A percentile compares a stretch with the other conserved stretches of the same genome.
phyloP scores from a whole-genome alignment of 2,113 vertebrate species.

The Bucco capensis region DNA sequence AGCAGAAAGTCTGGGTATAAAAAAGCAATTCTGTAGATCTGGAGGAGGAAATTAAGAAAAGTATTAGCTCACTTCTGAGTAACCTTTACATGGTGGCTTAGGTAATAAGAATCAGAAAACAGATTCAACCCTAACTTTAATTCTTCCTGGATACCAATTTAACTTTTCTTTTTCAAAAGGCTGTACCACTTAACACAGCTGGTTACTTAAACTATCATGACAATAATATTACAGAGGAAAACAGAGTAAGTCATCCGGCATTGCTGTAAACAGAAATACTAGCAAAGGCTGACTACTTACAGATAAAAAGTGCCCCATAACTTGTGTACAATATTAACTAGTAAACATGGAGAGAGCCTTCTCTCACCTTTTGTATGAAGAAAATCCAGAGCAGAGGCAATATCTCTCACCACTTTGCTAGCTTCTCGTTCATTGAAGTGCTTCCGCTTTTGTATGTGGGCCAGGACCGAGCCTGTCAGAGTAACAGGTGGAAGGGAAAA shows the following conservation, averaged over 20 bases:
- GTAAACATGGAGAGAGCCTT: background rate
- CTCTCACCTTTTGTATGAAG: slow-evolving; percentile 91
- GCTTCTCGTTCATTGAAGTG: slow-evolving; percentile 95
- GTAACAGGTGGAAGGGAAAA: background rate
- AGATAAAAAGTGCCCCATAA: background rate
- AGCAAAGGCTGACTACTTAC: background rate
- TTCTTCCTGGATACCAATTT: background rate
- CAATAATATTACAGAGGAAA: background rate
- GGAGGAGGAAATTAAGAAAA: background rate
- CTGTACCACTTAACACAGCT: background rate
- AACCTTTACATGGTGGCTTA: background rate
- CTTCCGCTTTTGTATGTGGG: slow-evolving; percentile 91
- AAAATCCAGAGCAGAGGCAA: slow-evolving; percentile 90
- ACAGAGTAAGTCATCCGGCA: background rate
- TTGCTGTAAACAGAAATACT: background rate
- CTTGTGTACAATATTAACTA: background rate
- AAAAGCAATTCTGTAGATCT: background rate
- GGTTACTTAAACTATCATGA: background rate
- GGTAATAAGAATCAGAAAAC: background rate
- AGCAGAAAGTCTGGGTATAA: background rate
- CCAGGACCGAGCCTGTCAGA: slow-evolving; percentile 87
- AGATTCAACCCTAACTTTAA: background rate
- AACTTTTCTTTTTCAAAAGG: background rate
- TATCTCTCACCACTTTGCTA: slow-evolving; percentile 90
- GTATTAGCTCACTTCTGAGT: background rate